Percentiles rank a stretch among this genome's conserved stretches.
Evolutionary conservation across 2,797 vertebrate species (phyloP).

Genomic region (Rhinatrema bivittatum): DNA sequence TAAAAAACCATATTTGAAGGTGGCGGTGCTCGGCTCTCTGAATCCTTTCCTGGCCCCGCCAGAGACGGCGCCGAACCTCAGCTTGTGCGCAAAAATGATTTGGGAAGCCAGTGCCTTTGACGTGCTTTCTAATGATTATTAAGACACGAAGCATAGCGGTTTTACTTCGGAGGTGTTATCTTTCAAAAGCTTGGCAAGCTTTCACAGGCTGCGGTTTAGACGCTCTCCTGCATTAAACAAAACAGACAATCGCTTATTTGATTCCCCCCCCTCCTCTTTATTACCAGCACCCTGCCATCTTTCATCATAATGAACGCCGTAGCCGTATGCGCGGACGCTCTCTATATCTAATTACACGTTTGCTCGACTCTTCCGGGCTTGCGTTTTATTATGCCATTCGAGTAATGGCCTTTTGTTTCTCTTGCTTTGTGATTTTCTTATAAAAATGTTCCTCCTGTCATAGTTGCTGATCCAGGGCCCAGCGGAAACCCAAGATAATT

Average conservation of each 20-base stretch:
- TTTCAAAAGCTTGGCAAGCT: conserved; percentile 1
- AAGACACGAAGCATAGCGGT: conserved; percentile 7
- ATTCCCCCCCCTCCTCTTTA: conserved; percentile 22
- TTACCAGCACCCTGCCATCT: conserved; percentile 13
- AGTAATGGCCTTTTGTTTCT: conserved; percentile 23
- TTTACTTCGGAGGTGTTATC: conserved; percentile 8
- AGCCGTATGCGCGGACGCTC: conserved; percentile 17
- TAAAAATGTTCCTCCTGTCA: neutral
- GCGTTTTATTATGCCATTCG: conserved; percentile 9
- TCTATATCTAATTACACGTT: conserved; percentile 26
- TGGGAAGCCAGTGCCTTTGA: conserved; percentile 9
- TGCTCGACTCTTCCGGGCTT: conserved; percentile 13
- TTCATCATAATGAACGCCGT: conserved; percentile 20
- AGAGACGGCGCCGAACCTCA: too few relatives aligned
- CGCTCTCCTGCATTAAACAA: conserved; percentile 14
- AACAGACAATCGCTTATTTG: conserved; percentile 20
- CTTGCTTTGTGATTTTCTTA: conserved; percentile 21
- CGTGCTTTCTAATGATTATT: conserved; percentile 18
- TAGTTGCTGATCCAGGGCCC: conserved; percentile 22
- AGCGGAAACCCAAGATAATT: conserved; percentile 18
- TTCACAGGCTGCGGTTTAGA: too few relatives aligned
- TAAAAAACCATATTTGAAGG: too few relatives aligned
- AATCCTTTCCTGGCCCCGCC: too few relatives aligned
- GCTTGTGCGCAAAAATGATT: too few relatives aligned
- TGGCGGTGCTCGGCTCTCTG: too few relatives aligned